Percentiles rank a stretch among this genome's conserved stretches.
These are phyloP conservation scores for Trachelus stipa DNA, from an alignment of 2,888 invertebrate species.

Conservation along the genomic window DNA sequence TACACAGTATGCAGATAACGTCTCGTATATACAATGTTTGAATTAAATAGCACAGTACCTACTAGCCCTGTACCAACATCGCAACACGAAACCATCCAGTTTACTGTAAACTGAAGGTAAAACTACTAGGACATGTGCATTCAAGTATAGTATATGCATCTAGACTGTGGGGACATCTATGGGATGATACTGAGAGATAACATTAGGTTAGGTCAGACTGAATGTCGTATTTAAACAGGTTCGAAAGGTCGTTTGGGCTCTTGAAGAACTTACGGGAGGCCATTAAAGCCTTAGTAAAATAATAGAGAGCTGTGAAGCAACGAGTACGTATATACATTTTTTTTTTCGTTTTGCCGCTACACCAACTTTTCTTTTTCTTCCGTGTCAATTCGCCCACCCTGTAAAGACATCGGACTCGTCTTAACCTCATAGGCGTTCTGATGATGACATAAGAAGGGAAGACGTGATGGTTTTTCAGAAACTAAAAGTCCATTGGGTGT, in stretches of 20 bases:
- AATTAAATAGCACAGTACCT: neutral
- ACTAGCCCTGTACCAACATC: neutral
- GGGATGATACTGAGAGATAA: neutral
- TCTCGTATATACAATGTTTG: neutral
- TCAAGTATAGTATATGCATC: neutral
- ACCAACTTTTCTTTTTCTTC: too few relatives aligned
- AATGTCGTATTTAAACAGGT: neutral
- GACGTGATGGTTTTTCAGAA: too few relatives aligned
- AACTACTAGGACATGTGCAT: neutral
- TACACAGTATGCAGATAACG: neutral
- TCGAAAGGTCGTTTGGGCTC: neutral
- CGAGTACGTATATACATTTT: neutral
- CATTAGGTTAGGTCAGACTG: neutral
- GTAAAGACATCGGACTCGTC: too few relatives aligned
- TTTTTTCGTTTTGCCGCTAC: too few relatives aligned
- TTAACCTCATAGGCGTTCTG: too few relatives aligned
- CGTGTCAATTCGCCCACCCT: too few relatives aligned
- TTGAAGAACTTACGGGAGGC: neutral
- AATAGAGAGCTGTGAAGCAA: neutral
- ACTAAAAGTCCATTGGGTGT: too few relatives aligned
- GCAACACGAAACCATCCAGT: neutral
- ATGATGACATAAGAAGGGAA: too few relatives aligned
- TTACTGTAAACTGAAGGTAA: neutral
- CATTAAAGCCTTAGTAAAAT: neutral
- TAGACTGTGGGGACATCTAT: neutral